phyloP scores from a whole-genome alignment of 2,113 vertebrate species.

The Silurus glanis region DNA sequence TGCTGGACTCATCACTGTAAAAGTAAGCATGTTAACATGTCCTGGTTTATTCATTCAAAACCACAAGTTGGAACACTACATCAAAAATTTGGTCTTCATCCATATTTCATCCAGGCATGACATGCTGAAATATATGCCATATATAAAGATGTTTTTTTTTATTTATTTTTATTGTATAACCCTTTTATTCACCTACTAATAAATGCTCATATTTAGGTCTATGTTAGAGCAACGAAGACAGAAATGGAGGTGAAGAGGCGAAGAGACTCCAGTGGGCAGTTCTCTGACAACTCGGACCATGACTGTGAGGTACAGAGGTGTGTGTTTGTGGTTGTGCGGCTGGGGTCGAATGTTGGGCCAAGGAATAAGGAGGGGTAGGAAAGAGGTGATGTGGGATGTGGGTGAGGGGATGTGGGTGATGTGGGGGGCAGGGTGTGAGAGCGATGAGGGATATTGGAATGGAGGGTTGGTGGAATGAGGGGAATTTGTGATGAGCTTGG shows the following conservation, averaged over 20 bases:
- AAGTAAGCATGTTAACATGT: neutral
- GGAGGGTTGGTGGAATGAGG: neutral
- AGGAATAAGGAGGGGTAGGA: too few relatives aligned
- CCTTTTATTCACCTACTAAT: too few relatives aligned
- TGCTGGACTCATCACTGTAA: conserved; percentile 9
- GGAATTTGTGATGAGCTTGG: too few relatives aligned
- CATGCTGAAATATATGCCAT: neutral
- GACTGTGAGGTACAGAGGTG: conserved; percentile 70
- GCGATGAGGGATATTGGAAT: neutral
- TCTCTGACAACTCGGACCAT: conserved; percentile 70
- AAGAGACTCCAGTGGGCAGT: conserved; percentile 63
- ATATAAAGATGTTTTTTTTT: neutral
- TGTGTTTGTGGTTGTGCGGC: conserved; percentile 60
- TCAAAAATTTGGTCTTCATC: neutral
- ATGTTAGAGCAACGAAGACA: conserved; percentile 57
- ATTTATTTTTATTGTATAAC: too few relatives aligned
- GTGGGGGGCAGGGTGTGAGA: neutral
- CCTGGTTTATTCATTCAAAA: neutral
- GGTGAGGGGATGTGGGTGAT: neutral
- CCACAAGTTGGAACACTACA: neutral
- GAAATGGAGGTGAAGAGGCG: conserved; percentile 68
- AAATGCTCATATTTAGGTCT: conserved; percentile 45
- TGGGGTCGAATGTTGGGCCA: neutral
- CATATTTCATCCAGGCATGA: neutral
- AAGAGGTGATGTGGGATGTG: neutral